These are phyloP conservation scores for Patella pellucida DNA, from an alignment of 2,888 invertebrate genomes.

Conservation along the genomic window DNA sequence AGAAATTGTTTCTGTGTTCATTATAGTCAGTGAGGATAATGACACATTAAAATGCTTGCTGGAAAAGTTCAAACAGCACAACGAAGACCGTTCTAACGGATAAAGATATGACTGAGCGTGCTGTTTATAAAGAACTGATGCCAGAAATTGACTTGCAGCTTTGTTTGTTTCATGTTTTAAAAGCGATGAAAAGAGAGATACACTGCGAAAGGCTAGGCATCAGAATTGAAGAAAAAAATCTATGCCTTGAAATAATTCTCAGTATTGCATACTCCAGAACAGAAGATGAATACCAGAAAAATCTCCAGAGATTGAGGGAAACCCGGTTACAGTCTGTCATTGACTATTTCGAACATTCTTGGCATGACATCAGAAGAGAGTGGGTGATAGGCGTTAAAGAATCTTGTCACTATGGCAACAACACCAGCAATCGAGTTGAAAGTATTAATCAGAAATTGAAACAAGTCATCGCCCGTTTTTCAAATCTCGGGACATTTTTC, in stretches of 20 bases:
- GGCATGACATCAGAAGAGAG: background rate
- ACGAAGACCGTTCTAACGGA: background rate
- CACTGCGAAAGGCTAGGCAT: background rate
- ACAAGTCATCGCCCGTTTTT: too few relatives aligned
- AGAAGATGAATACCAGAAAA: background rate
- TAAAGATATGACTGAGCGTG: background rate
- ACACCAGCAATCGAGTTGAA: background rate
- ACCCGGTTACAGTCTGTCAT: background rate
- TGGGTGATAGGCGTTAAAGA: background rate
- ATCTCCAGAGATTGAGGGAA: background rate
- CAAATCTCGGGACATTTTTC: too few relatives aligned
- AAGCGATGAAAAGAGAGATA: background rate
- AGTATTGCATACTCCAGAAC: background rate
- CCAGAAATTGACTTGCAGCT: background rate
- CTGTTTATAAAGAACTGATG: background rate
- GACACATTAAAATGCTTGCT: background rate
- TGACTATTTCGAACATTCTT: background rate
- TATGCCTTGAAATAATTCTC: background rate
- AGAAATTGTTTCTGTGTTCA: background rate
- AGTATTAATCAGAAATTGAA: background rate
- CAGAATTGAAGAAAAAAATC: background rate
- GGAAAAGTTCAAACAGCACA: background rate
- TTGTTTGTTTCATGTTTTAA: background rate
- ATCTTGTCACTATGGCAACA: background rate
- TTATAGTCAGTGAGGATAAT: background rate